Evolutionary conservation across 2,797 vertebrate species (phyloP), one percentile per base, ranked within the genome.

Genomic region (Bradypodion ventrale): DNA sequence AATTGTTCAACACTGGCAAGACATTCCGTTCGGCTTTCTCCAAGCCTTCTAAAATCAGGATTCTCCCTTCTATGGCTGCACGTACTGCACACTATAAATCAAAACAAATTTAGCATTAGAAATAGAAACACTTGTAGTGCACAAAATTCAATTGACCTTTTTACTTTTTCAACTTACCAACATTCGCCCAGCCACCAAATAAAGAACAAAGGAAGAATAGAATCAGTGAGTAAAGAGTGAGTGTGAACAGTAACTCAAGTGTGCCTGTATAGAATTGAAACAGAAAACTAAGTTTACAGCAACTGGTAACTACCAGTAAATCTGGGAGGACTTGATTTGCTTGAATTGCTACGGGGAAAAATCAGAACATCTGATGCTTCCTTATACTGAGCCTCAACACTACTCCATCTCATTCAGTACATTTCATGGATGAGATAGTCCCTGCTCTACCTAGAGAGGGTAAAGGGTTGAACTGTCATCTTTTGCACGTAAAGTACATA

Each of bases 21-120:
- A 99, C 98, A 0, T 99, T 99, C 52, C 99, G 96, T 91, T 99
- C 99, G 0, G 98, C 98, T 89, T 99, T 99, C 94, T 99, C 99
- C 91, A 99, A 92, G 3, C 99, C 99, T 94, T 99, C 99, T 93
- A 99, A 94, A 69, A 99, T 93, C 65, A 99, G 96, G 90, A 98
- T 98, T 83, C 99, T 96, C 21, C 98, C 98, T 89, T 98, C 95
- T 0, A 97, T 98, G 2, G 98, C 99, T 0, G 99, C 99, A 86
- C 98, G 96, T 7, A 99, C 99, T 0, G 98, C 99, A 95, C 98
- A 99, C 98, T 99, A 80, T 85, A 75, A 85, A 88, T 81, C 89
- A 90, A 90, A 68, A 86, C 59, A 92, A 90, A 87, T 69, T 44
- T 90, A 93, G 87, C 35, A 70, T 85, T 75, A 84, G 23, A 78